Conservation (phyloP, 2,113 vertebrate species). For the Tringa solitaria region DNA sequence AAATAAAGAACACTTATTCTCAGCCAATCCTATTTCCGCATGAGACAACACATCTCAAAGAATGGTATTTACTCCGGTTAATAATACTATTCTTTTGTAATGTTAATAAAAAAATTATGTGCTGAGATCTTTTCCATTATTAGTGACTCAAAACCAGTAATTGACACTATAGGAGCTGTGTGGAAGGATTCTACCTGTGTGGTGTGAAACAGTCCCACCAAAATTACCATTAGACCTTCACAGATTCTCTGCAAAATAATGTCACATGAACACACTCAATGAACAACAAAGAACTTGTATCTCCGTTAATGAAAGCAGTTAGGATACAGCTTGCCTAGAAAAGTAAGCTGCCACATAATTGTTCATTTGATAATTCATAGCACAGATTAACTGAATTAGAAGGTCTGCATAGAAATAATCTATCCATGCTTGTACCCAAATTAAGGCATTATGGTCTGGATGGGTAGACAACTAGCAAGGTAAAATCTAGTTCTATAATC, state of each 20-base stretch:
- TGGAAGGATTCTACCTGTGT: neutral
- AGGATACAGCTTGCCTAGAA: neutral
- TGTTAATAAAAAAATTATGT: neutral
- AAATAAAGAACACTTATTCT: neutral
- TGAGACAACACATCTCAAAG: neutral
- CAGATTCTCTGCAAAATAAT: neutral
- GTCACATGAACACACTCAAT: neutral
- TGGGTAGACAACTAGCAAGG: neutral
- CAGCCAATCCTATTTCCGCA: neutral
- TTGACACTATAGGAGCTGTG: neutral
- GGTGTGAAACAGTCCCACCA: neutral
- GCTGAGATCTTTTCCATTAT: neutral
- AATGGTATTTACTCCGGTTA: neutral
- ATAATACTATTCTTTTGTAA: neutral
- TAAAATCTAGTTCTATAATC: neutral
- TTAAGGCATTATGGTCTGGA: neutral
- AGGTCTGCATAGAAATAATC: neutral
- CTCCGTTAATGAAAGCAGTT: neutral
- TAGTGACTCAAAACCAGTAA: neutral
- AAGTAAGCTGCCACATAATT: neutral
- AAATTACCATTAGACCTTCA: neutral
- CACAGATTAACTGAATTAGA: neutral
- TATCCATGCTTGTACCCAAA: neutral
- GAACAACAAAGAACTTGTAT: neutral
- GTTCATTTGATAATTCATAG: neutral